Evolutionary conservation across 37 sponge, comb jelly and placozoan species (phyloP), one percentile per base, ranked within the genome.

Genomic region (Ianthella basta): DNA sequence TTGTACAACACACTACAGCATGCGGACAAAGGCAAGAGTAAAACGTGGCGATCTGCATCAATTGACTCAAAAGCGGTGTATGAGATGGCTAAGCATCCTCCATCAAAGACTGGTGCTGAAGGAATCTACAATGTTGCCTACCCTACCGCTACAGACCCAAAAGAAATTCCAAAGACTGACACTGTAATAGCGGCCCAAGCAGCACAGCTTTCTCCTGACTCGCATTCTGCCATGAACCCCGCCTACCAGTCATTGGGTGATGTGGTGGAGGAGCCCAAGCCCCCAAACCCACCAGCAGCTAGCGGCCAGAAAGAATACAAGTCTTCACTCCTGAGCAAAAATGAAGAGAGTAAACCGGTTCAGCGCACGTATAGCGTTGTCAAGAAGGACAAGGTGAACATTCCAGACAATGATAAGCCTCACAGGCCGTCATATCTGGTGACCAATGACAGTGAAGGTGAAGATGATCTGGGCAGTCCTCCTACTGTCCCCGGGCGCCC

Each of bases 1-100:
- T 24, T 41, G 53, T 75, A 75, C 53, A 75, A 50, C 25, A 41
- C 53, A 18, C 54, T 75, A 1, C 70, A 69, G 34, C 70, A 69
- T 6, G 54, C 25, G 2, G 41, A 75, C 24, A 44, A 24, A 3
- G 53, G 8, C 54, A 75, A 41, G 78, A 18, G 21, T 21, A 18
- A 23, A 23, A 75, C 78, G 21, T 75, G 78, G 78, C 32, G 78
- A 6, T 41, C 54, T 19, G 78, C 78, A 2, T n/a, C 78, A 30
- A 19, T 75, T 10, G 78, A 75, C 54, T 75, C 78, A 18, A 75
- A 75, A 50, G 78, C 78, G 24, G 4, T 16, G 50, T 75, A 75
- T 24, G 50, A 75, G 37, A 36, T 75, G 37, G 78, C 78, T 20
- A 75, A 41, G 15, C 78, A 75, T 23, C 0, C 41, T 20, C 4